Conservation (phyloP, 1,140 invertebrate genomes). For the Hermatobates lingyangjiaoensis region DNA sequence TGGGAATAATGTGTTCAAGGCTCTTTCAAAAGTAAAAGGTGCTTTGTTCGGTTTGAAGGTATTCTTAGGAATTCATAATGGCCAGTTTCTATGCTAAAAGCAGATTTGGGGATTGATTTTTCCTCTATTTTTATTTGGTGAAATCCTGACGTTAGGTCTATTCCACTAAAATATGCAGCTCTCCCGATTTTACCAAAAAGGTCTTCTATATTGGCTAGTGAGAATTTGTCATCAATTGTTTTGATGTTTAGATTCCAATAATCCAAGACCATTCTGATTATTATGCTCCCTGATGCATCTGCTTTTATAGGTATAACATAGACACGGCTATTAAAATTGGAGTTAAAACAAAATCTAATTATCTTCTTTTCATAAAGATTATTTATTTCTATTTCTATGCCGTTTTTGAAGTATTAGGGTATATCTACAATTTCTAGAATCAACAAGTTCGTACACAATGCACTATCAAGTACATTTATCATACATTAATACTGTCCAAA, state of each 20-base stretch:
- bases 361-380: neutral
- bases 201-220: constrained; percentile 2
- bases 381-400: neutral
- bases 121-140: constrained; percentile 20
- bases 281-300: constrained; percentile 12
- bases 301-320: constrained; percentile 16
- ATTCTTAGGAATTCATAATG: constrained; percentile 15
- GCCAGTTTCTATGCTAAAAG: constrained; percentile 12
- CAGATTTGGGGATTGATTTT: constrained; percentile 13
- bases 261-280: constrained; percentile 16
- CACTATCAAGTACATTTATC: too few relatives aligned
- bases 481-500: too few relatives aligned
- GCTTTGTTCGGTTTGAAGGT: too few relatives aligned
- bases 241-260: constrained; percentile 17
- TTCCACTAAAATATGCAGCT: constrained; percentile 12
- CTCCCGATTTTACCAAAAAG: neutral
- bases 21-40: constrained; percentile 10
- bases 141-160: constrained; percentile 15
- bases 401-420: neutral
- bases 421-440: neutral
- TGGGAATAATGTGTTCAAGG: constrained; percentile 8
- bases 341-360: neutral
- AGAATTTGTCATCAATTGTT: neutral
- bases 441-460: neutral
- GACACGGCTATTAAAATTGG: constrained; percentile 10